Conservation (phyloP, 1,140 invertebrate species). For the Agrilus planipennis region DNA sequence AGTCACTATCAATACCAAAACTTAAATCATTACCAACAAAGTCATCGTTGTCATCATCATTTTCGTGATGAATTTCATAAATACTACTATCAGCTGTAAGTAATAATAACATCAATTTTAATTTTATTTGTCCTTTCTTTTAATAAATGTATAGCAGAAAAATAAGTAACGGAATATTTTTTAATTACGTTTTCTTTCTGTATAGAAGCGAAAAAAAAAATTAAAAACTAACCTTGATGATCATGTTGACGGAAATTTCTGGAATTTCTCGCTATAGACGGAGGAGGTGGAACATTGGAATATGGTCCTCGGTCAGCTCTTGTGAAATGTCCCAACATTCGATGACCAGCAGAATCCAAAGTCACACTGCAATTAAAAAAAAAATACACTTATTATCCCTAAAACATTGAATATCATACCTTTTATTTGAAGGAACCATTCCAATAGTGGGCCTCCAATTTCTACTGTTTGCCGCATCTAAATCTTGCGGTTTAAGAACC, state of each 20-base stretch:
- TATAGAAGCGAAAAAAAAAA: background rate
- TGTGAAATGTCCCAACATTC: slow-evolving; percentile 43
- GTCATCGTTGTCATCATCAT: too few species aligned
- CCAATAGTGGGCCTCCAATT: slow-evolving; percentile 64
- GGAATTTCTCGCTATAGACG: slow-evolving; percentile 12
- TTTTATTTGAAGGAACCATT: slow-evolving; percentile 28
- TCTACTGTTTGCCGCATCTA: slow-evolving; percentile 51
- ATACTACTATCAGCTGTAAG: too few species aligned
- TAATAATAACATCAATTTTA: too few species aligned
- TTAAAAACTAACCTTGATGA: slow-evolving; percentile 10
- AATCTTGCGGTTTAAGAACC: slow-evolving; percentile 71
- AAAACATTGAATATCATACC: slow-evolving; percentile 11
- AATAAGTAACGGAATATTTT: background rate
- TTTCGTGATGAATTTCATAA: too few species aligned
- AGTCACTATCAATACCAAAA: too few species aligned
- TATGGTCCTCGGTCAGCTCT: slow-evolving; percentile 17
- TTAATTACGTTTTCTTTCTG: background rate
- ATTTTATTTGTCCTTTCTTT: too few species aligned
- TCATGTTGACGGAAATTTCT: slow-evolving; percentile 15
- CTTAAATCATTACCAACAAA: too few species aligned
- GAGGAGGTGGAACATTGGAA: slow-evolving; percentile 22
- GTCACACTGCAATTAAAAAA: slow-evolving; percentile 37
- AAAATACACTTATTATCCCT: slow-evolving; percentile 6
- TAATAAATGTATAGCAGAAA: background rate
- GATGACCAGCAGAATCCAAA: slow-evolving; percentile 52